Evolutionary conservation across 2,888 invertebrate species (phyloP), one percentile per base, ranked within the genome.

Genomic region (Athrips mouffetella): DNA sequence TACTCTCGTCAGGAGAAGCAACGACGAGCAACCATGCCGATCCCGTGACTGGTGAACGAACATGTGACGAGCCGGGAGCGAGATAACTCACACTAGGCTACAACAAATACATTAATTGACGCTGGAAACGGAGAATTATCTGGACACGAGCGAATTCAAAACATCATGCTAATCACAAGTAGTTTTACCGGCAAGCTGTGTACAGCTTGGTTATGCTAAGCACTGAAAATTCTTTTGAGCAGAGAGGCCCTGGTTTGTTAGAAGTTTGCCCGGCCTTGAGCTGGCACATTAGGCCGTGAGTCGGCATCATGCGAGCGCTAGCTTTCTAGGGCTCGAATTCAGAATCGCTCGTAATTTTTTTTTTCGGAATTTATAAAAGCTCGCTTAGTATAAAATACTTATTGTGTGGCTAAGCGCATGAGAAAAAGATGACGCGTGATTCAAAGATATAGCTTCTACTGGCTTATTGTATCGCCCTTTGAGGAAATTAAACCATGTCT

Each of bases 1-100:
- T 52, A 54, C 45, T 40, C 55, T 42, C 48, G 42, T 46, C 37
- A 35, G 44, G n/a, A 35, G 31, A 5, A 31, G 49, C 44, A 47
- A 47, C 44, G 27, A 40, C 41, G 41, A 46, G 39, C 46, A 47
- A 49, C 57, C 35, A n/a, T 18, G 23, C 8, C 47, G 45, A 33
- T 33, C 31, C 33, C 45, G 33, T 45, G 33, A 37, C 37, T 37
- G 37, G n/a, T n/a, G n/a, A n/a, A n/a, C 37, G 21, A 1, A 2
- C 4, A 21, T n/a, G 21, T n/a, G 8, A 35, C 33, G 33, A 21
- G 39, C 4, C 37, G n/a, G n/a, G n/a, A 31, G 31, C 13, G 33
- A 13, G 33, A 33, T 15, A 33, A 11, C 2, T 27, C 27, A 33
- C 33, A n/a, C n/a, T n/a, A n/a, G n/a, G 29, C 8, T 35, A 33